These are phyloP conservation scores for Rhizoglyphus robini DNA, from an alignment of 1,140 invertebrate species.

Conservation along the genomic window DNA sequence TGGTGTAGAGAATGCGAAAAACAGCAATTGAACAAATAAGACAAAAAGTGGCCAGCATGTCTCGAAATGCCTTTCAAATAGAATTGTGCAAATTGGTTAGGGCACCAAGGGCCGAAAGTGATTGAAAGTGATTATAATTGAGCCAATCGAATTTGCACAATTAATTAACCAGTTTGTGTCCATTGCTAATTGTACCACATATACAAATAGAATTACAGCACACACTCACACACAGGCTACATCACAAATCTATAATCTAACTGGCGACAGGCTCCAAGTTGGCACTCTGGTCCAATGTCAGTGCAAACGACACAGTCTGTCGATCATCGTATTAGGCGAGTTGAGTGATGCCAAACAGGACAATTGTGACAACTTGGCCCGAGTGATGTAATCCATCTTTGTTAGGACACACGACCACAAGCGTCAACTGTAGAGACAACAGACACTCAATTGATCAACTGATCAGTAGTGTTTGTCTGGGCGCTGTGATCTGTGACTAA, in stretches of 20 bases:
- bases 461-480: too few relatives aligned
- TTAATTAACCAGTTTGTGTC: too few relatives aligned
- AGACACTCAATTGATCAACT: too few relatives aligned
- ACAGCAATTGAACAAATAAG: too few relatives aligned
- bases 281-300: too few relatives aligned
- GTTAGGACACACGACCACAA: not conserved
- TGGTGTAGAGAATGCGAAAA: too few relatives aligned
- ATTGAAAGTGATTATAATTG: too few relatives aligned
- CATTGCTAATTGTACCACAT: not conserved
- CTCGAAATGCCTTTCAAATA: too few relatives aligned
- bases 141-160: too few relatives aligned
- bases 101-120: too few relatives aligned
- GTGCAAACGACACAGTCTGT: not conserved
- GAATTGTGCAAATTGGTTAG: too few relatives aligned
- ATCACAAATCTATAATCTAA: constrained; percentile 3
- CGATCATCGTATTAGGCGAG: not conserved
- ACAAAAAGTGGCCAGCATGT: too few relatives aligned
- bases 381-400: constrained; percentile 9
- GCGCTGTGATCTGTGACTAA: not conserved
- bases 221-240: not conserved
- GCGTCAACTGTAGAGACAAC: not conserved
- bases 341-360: constrained; percentile 3
- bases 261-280: not conserved
- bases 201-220: constrained; percentile 5
- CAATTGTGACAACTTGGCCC: not conserved